Percentiles rank a stretch among this genome's conserved stretches.
phyloP scores from a whole-genome alignment of 2,888 invertebrate genomes.

The Neuroscelio doddi region DNA sequence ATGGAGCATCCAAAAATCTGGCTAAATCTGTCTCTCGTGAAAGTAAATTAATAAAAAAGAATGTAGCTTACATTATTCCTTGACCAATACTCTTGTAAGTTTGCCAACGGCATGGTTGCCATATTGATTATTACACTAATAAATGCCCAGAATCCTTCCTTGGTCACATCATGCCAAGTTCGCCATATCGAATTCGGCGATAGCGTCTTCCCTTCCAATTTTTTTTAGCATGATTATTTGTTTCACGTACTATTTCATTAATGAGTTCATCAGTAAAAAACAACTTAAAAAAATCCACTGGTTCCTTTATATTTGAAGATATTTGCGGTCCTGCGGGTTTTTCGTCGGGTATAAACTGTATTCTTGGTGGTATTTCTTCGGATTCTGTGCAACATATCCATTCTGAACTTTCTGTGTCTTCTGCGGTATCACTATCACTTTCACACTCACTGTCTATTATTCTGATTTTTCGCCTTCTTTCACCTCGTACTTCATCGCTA shows the following conservation, averaged over 20 bases:
- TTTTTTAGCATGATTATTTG: conserved; percentile 16
- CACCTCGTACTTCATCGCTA: conserved; percentile 9
- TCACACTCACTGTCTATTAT: conserved; percentile 20
- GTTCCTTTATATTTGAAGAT: conserved; percentile 17
- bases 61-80: conserved; percentile 18
- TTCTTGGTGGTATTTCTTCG: conserved; percentile 14
- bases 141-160: conserved; percentile 43
- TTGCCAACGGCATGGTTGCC: conserved; percentile 32
- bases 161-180: conserved; percentile 32
- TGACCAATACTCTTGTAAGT: conserved; percentile 43
- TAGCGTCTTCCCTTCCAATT: conserved; percentile 18
- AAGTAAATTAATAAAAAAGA: conserved; percentile 32
- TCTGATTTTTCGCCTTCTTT: conserved; percentile 16
- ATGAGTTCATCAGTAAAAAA: conserved; percentile 15
- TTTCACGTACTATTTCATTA: conserved; percentile 10
- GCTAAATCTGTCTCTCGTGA: conserved; percentile 30
- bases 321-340: conserved; percentile 8
- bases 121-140: conserved; percentile 45
- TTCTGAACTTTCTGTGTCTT: conserved; percentile 12
- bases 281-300: conserved; percentile 24
- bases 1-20: conserved; percentile 44
- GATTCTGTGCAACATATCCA: conserved; percentile 25
- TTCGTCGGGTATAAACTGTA: conserved; percentile 13
- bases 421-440: conserved; percentile 14
- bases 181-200: conserved; percentile 22